A percentile compares a stretch with the other conserved stretches of the same genome.
Evolutionary conservation across 2,888 invertebrate genomes (phyloP).

Genomic region (Ceriagrion tenellum): DNA sequence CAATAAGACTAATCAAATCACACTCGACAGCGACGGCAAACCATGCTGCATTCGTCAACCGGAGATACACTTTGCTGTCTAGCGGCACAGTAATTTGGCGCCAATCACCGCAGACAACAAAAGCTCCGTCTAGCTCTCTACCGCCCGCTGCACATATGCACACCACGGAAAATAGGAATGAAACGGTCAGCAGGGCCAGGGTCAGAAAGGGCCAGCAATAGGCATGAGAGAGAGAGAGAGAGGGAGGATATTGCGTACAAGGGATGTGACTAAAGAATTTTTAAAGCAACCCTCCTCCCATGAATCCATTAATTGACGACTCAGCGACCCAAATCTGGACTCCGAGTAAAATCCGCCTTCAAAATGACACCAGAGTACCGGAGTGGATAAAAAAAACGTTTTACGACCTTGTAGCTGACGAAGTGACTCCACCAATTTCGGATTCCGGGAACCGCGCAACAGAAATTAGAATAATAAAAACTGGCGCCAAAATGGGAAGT

Average conservation of each 20-base stretch:
- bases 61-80: background rate
- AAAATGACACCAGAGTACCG: background rate
- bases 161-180: background rate
- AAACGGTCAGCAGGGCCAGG: too few species aligned
- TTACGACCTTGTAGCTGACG: slow-evolving; percentile 7
- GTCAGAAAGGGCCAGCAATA: background rate
- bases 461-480: slow-evolving; percentile 26
- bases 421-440: slow-evolving; percentile 11
- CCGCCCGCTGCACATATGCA: background rate
- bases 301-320: background rate
- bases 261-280: background rate
- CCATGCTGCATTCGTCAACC: background rate
- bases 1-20: background rate
- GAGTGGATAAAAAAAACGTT: background rate
- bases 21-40: background rate
- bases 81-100: background rate
- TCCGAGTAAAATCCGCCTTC: background rate
- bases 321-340: background rate
- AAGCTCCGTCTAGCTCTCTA: background rate
- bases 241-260: background rate
- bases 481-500: background rate
- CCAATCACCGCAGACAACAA: background rate
- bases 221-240: background rate
- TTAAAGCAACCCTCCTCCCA: too few species aligned
- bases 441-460: background rate